Base-by-base conservation (phyloP, 2,888 invertebrate genomes). In the Atethmia centrago region DNA sequence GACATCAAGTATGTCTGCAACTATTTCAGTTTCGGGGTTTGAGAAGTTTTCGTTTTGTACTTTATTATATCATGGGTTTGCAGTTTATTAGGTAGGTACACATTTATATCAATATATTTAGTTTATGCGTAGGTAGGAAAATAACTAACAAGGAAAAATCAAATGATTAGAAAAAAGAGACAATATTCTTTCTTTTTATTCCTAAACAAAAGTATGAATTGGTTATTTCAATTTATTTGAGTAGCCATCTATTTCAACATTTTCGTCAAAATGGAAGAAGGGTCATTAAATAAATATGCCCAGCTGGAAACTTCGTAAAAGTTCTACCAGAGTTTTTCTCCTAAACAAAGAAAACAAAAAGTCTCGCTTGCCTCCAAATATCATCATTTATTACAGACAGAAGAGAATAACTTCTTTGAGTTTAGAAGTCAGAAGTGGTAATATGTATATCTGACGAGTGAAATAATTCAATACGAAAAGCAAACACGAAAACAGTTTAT, bases 211-310 rank as follows among this genome's bases (percentile, higher is more conserved):
- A 62, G 36, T 55, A 73, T 28, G 40, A 63, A 55, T 80, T 59
- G 63, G 69, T 69, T 77, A 80, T 79, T 84, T 84, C 66, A 82
- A 77, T 82, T 69, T 77, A 68, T 77, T 76, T 78, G 72, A 82
- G 74, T 80, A 76, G 58, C 62, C 75, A 71, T 69, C 55, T 71
- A 77, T 76, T 74, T 67, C 64, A 62, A 75, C 51, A 64, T 73
- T 82, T 86, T 77, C 31, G 64, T 63, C 21, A 55, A 80, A 81
- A 80, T 74, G 72, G 72, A 84, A 82, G 78, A 58, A 63, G 73
- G 88, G 86, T 90, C 91, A 91, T 93, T 92, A 92, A 90, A 91
- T 91, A 92, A 93, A 92, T 91, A 92, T 89, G 86, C 81, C 61
- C 78, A 80, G 82, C 78, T 83, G 84, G 77, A 85, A 92, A 92